Conservation (phyloP, 1,140 invertebrate genomes). For the Drepana arcuata region DNA sequence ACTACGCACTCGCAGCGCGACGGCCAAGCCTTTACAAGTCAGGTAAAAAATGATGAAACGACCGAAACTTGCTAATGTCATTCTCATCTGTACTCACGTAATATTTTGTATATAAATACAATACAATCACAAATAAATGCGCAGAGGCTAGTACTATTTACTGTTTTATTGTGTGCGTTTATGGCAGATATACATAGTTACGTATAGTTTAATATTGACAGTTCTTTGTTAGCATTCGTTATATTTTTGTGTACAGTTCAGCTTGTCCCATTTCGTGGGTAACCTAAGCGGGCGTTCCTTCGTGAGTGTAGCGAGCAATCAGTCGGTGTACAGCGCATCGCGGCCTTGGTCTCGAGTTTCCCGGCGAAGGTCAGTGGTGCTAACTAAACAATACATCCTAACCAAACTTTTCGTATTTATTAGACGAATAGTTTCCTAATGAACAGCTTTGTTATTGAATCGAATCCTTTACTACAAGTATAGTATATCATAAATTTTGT, state of each 20-base stretch:
- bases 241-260: constrained; percentile 57
- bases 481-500: too few species aligned
- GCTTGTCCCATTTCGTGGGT: constrained; percentile 67
- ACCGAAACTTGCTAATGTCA: constrained; percentile 71
- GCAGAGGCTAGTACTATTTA: constrained; percentile 11
- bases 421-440: too few species aligned
- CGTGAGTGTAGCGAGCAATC: constrained; percentile 62
- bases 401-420: too few species aligned
- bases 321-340: constrained; percentile 67
- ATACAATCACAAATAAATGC: constrained; percentile 3
- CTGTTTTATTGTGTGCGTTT: constrained; percentile 3
- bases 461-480: too few species aligned
- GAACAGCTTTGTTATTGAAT: too few species aligned
- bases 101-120: constrained; percentile 22
- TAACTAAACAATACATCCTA: constrained; percentile 14
- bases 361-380: constrained; percentile 70
- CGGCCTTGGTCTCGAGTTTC: constrained; percentile 75
- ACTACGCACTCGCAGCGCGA: constrained; percentile 37
- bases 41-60: constrained; percentile 58
- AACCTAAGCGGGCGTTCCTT: constrained; percentile 69
- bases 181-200: neutral
- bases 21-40: constrained; percentile 51
- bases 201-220: constrained; percentile 25
- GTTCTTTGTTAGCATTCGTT: constrained; percentile 37
- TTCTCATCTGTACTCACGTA: constrained; percentile 68